Evolutionary conservation across 2,888 invertebrate species (phyloP).

Genomic region (Trichopoda pennipes): DNA sequence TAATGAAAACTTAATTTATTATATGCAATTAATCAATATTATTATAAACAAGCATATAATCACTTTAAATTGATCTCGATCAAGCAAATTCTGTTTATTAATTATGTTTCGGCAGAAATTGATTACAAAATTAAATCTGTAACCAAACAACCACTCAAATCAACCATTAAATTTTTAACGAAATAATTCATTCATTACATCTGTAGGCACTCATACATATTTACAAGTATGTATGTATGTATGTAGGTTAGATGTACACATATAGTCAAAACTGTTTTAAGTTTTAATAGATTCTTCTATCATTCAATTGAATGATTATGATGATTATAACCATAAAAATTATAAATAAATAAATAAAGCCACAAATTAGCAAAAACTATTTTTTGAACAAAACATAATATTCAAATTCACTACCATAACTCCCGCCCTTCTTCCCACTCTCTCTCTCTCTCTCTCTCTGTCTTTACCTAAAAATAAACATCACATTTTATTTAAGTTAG

Average conservation of each 20-base stretch:
- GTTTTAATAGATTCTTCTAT: constrained; percentile 69
- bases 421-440: no score
- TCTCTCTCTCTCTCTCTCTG: no score
- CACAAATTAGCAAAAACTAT: neutral
- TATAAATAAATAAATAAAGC: neutral
- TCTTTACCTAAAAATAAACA: no score
- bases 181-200: no score
- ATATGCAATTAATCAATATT: no score
- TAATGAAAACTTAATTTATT: neutral
- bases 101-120: neutral
- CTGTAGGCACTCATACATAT: no score
- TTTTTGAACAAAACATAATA: neutral
- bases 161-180: no score
- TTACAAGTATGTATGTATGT: neutral
- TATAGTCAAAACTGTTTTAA: constrained; percentile 72
- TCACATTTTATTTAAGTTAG: no score
- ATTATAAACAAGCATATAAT: neutral
- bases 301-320: neutral
- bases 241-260: neutral
- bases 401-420: no score
- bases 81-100: constrained; percentile 4
- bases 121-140: neutral
- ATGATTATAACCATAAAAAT: neutral
- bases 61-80: constrained; percentile 11
- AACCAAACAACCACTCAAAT: no score